Conservation (phyloP, 2,888 invertebrate genomes). For the Agrotis ipsilon region DNA sequence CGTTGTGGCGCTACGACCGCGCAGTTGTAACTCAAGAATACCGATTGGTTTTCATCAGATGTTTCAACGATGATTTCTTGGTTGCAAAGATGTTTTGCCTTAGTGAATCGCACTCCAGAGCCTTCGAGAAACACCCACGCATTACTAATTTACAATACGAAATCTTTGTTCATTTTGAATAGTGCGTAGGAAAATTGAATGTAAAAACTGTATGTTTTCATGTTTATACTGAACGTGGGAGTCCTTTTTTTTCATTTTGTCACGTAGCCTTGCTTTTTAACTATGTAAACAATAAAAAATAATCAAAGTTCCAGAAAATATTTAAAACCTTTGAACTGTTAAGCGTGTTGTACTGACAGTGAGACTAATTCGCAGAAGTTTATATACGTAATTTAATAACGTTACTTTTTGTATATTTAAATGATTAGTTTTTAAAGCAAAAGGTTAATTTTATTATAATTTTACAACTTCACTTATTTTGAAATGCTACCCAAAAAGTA, state of each 20-base stretch:
- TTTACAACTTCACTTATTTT: background rate
- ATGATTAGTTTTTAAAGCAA: background rate
- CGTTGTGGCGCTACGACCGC: too few species aligned
- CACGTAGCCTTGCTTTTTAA: background rate
- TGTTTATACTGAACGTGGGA: background rate
- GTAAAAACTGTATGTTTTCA: conserved; percentile 3
- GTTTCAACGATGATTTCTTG: too few species aligned
- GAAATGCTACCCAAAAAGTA: background rate
- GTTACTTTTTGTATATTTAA: background rate
- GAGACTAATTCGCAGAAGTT: background rate
- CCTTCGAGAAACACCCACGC: conserved; percentile 22
- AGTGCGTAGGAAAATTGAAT: conserved; percentile 5
- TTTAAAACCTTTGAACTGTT: background rate
- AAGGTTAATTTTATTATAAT: background rate
- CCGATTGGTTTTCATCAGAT: too few species aligned
- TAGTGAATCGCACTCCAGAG: too few species aligned
- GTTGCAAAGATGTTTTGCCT: too few species aligned
- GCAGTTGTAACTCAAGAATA: too few species aligned
- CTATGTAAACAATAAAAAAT: background rate
- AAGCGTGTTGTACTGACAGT: too few species aligned
- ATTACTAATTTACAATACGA: background rate
- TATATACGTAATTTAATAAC: background rate
- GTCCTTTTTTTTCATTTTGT: background rate
- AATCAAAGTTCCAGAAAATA: background rate
- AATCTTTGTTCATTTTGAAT: background rate